Evolutionary conservation across 1,140 invertebrate species (phyloP).

Genomic region (Trichonephila clavata): DNA sequence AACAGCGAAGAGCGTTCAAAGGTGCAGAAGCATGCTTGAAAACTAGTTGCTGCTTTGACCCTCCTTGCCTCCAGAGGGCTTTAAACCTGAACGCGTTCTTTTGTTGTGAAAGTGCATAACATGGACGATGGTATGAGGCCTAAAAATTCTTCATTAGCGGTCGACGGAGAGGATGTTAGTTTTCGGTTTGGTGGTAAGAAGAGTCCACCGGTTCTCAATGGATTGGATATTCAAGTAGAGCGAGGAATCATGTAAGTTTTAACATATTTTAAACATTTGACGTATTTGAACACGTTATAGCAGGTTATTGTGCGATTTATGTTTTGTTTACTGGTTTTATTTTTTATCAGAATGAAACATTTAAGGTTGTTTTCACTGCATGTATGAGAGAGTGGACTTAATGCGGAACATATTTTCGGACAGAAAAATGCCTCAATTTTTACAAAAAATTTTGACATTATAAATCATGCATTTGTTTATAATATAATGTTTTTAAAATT

Average conservation of each 20-base stretch:
- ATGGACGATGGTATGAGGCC: neutral
- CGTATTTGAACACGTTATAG: too few relatives aligned
- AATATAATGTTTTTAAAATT: too few relatives aligned
- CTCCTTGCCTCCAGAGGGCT: neutral
- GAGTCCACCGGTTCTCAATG: slow-evolving; percentile 26
- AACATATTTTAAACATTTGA: neutral
- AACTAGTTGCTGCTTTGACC: neutral
- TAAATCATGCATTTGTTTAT: too few relatives aligned
- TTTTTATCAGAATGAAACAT: too few relatives aligned
- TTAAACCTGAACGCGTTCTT: slow-evolving; percentile 16
- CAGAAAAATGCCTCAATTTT: too few relatives aligned
- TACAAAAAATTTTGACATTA: too few relatives aligned
- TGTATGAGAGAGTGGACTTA: too few relatives aligned
- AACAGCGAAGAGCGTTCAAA: neutral
- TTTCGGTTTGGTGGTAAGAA: slow-evolving; percentile 53
- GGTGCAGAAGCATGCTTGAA: neutral
- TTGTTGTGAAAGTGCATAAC: neutral
- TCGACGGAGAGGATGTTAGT: slow-evolving; percentile 33
- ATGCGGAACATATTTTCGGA: too few relatives aligned
- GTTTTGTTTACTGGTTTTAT: too few relatives aligned
- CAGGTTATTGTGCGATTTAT: too few relatives aligned
- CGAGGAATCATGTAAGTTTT: slow-evolving; percentile 62
- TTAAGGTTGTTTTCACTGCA: too few relatives aligned
- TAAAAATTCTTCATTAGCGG: slow-evolving; percentile 6
- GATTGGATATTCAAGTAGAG: slow-evolving; percentile 43